phyloP scores from a whole-genome alignment of 2,888 invertebrate species.

The Perithous albicinctus region DNA sequence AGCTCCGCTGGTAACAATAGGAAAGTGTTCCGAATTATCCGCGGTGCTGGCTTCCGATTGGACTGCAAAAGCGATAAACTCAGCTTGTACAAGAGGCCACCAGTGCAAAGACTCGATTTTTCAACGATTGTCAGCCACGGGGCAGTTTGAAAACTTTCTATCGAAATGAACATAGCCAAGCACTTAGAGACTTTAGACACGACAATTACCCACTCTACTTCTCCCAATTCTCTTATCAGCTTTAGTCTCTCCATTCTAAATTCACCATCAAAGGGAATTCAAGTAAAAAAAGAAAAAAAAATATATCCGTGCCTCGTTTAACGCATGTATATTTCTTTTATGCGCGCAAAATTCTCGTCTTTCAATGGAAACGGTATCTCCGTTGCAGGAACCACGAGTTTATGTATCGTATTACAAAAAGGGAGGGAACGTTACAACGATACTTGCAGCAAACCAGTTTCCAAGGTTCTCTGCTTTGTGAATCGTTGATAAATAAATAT shows the following conservation, averaged over 20 bases:
- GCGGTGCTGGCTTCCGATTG: conserved; percentile 18
- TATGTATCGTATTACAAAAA: conserved; percentile 10
- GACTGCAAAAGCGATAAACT: conserved; percentile 12
- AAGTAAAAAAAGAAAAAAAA: too few species aligned
- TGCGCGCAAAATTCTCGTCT: not conserved
- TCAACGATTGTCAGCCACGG: not conserved
- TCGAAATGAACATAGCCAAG: not conserved
- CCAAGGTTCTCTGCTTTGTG: conserved; percentile 42
- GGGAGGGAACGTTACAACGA: not conserved
- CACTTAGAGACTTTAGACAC: not conserved
- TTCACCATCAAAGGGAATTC: not conserved
- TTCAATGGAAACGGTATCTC: not conserved
- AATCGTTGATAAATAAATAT: conserved; percentile 36
- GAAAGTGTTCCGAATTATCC: conserved; percentile 67
- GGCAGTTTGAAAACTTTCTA: not conserved
- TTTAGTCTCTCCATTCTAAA: not conserved
- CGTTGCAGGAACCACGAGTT: conserved; percentile 1
- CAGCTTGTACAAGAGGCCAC: conserved; percentile 8
- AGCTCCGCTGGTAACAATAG: conserved; percentile 82
- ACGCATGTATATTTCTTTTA: not conserved
- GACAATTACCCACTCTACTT: not conserved
- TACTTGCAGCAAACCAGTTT: conserved; percentile 18
- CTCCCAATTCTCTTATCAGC: not conserved
- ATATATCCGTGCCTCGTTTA: not conserved
- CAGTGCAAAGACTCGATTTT: conserved; percentile 13